phyloP scores from a whole-genome alignment of 2,113 vertebrate genomes.

The rabbit (Oryctolagus cuniculus) region DNA sequence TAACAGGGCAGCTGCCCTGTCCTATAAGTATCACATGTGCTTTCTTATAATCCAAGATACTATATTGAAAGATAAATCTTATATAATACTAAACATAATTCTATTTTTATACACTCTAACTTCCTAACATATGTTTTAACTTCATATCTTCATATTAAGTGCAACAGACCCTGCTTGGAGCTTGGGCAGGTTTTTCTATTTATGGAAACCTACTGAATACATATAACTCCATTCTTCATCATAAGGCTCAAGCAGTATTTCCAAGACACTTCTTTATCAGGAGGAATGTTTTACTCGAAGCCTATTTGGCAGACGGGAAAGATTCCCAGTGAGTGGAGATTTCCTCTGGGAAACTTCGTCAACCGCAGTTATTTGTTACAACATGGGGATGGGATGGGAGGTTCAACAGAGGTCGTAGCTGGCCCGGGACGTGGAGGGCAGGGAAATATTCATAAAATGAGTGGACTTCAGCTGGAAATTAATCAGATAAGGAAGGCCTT shows the following conservation, averaged over 20 bases:
- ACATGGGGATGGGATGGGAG: not conserved
- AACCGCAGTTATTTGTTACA: not conserved
- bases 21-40: not conserved
- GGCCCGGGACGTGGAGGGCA: no score
- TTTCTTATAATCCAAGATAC: not conserved
- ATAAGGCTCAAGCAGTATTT: not conserved
- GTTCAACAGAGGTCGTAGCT: not conserved
- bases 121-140: not conserved
- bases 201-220: not conserved
- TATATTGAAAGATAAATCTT: constrained; percentile 26
- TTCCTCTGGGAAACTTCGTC: not conserved
- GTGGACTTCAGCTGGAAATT: not conserved
- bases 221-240: not conserved
- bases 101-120: not conserved
- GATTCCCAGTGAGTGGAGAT: not conserved
- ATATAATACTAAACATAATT: not conserved
- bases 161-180: not conserved
- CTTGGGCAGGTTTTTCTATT: not conserved
- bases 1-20: not conserved
- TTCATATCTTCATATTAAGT: not conserved
- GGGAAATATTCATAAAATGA: not conserved
- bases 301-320: not conserved
- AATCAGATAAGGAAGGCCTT: not conserved
- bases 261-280: not conserved
- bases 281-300: not conserved